phyloP scores from a whole-genome alignment of 2,113 vertebrate genomes.

The Stegastes partitus region DNA sequence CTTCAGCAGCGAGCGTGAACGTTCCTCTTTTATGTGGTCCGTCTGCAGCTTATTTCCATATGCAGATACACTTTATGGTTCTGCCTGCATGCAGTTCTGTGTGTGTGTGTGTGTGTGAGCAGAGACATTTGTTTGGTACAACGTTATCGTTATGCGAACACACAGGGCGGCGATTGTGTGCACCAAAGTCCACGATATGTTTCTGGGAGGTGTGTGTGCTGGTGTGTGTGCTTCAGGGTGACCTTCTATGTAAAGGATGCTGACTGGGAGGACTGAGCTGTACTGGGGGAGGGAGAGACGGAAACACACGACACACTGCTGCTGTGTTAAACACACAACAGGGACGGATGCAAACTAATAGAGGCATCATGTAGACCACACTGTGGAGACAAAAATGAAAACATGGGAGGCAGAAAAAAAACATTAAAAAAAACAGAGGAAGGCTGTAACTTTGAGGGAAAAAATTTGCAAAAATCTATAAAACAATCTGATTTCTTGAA shows the following conservation, averaged over 20 bases:
- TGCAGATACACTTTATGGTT: slow-evolving; percentile 11
- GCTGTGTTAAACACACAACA: not conserved
- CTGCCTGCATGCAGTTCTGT: not conserved
- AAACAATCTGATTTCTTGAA: too few species aligned
- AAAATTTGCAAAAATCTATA: too few species aligned
- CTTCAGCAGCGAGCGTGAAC: not conserved
- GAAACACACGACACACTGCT: slow-evolving; percentile 5
- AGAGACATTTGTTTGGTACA: slow-evolving; percentile 9
- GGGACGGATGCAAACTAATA: not conserved
- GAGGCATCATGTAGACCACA: not conserved
- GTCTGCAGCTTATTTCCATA: slow-evolving; percentile 37
- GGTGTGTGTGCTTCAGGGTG: slow-evolving; percentile 52
- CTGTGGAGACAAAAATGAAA: too few species aligned
- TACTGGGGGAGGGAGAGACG: slow-evolving; percentile 28
- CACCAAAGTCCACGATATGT: not conserved
- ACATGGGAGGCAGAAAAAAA: too few species aligned
- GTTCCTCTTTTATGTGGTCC: not conserved
- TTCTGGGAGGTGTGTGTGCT: not conserved
- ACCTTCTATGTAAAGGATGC: slow-evolving; percentile 73
- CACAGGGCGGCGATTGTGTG: not conserved
- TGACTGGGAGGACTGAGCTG: slow-evolving; percentile 51
- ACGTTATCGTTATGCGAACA: not conserved
- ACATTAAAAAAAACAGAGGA: too few species aligned
- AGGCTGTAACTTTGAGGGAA: too few species aligned
- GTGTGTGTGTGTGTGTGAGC: not conserved